Evolutionary conservation across 2,113 vertebrate species (phyloP).

Genomic region (Hiodon alosoides): DNA sequence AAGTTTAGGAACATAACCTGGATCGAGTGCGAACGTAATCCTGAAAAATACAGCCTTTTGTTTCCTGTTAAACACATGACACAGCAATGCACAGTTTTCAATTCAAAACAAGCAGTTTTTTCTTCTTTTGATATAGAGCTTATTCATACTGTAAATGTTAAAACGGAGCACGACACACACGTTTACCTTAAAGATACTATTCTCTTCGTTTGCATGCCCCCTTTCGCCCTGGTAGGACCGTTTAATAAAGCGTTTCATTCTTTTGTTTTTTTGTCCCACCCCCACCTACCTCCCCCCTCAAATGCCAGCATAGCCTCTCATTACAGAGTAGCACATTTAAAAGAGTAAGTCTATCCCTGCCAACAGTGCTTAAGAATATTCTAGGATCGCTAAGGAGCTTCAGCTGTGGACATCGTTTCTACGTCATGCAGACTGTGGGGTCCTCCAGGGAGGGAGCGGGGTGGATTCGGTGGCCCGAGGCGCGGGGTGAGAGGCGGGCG

Average conservation of each 20-base stretch:
- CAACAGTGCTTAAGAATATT: constrained; percentile 61
- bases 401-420: constrained; percentile 62
- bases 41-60: constrained; percentile 70
- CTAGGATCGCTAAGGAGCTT: constrained; percentile 51
- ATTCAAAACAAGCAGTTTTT: constrained; percentile 74
- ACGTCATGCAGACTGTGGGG: constrained; percentile 76
- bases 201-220: constrained; percentile 79
- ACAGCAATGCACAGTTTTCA: constrained; percentile 81
- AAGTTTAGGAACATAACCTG: constrained; percentile 75
- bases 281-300: constrained; percentile 26
- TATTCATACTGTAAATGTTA: constrained; percentile 89
- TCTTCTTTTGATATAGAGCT: constrained; percentile 74
- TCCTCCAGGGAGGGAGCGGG: constrained; percentile 34
- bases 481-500: constrained; percentile 21
- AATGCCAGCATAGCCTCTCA: constrained; percentile 62
- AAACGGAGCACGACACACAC: constrained; percentile 82
- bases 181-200: constrained; percentile 74
- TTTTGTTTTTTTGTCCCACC: constrained; percentile 54
- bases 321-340: constrained; percentile 46
- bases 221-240: constrained; percentile 47
- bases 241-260: constrained; percentile 46
- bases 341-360: constrained; percentile 63
- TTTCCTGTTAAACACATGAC: constrained; percentile 67
- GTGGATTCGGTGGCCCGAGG: constrained; percentile 26
- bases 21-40: constrained; percentile 84